Evolutionary conservation across 2,797 vertebrate genomes (phyloP).

Genomic region (Chaetodon trifasciatus): DNA sequence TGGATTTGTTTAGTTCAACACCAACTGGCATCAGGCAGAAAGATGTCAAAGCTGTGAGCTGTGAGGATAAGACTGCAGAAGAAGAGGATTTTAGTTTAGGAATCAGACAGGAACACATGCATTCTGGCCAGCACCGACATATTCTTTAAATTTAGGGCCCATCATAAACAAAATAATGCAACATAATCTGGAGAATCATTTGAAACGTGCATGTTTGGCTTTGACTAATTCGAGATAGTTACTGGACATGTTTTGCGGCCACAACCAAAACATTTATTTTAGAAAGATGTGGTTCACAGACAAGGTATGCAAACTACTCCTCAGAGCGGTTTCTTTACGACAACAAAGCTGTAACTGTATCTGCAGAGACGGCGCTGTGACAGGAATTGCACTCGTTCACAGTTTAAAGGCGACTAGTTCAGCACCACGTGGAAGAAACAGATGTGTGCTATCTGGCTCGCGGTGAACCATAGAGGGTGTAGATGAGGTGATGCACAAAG

Average conservation of each 20-base stretch:
- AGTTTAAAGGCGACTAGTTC: conserved; percentile 7
- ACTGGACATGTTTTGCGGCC: not conserved
- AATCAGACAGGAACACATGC: conserved; percentile 10
- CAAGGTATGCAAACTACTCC: conserved; percentile 6
- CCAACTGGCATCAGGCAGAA: not conserved
- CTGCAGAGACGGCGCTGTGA: not conserved
- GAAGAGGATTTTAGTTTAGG: conserved; percentile 30
- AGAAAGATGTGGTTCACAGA: conserved; percentile 6
- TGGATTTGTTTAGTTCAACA: not conserved
- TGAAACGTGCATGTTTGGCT: not conserved
- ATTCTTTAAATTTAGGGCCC: not conserved
- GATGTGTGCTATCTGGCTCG: conserved; percentile 35
- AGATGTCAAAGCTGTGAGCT: conserved; percentile 22
- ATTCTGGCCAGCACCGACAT: not conserved
- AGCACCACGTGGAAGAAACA: conserved; percentile 18
- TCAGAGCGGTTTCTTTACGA: not conserved
- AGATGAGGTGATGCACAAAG: conserved; percentile 57
- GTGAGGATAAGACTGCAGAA: conserved; percentile 29
- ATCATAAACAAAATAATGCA: conserved; percentile 6
- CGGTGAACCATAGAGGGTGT: conserved; percentile 33
- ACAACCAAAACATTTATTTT: conserved; percentile 5
- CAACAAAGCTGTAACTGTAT: conserved; percentile 19
- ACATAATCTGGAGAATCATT: not conserved
- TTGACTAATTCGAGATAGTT: not conserved
- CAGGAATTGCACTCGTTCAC: conserved; percentile 23